These are phyloP conservation scores for Myathropa florea DNA, from an alignment of 2,888 invertebrate species.

Conservation along the genomic window DNA sequence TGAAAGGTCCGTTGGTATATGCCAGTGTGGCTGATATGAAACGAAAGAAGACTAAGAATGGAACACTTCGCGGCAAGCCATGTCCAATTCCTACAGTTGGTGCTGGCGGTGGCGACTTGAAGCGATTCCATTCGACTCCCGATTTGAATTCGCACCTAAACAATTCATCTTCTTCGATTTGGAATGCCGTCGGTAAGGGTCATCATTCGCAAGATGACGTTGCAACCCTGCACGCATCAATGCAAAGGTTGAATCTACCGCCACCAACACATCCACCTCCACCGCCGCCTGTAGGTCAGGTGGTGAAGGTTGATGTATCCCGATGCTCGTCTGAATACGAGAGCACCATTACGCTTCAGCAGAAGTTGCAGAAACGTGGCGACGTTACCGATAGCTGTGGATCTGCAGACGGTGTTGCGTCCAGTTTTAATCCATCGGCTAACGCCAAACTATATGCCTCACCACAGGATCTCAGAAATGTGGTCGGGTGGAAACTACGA, in stretches of 20 bases:
- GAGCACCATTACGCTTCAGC: slow-evolving; percentile 79
- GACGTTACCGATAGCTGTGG: slow-evolving; percentile 74
- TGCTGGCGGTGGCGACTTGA: slow-evolving; percentile 81
- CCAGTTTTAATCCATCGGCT: slow-evolving; percentile 93
- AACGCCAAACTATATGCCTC: slow-evolving; percentile 94
- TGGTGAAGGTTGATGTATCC: slow-evolving; percentile 86
- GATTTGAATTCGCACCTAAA: slow-evolving; percentile 85
- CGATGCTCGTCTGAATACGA: slow-evolving; percentile 80
- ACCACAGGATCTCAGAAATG: slow-evolving; percentile 90
- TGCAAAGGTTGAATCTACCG: slow-evolving; percentile 83
- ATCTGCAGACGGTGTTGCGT: slow-evolving; percentile 83
- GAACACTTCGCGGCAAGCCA: slow-evolving; percentile 80
- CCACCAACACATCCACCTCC: slow-evolving; percentile 92
- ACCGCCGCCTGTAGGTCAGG: slow-evolving; percentile 88
- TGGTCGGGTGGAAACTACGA: slow-evolving; percentile 83
- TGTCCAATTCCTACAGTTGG: slow-evolving; percentile 79
- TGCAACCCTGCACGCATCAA: slow-evolving; percentile 81
- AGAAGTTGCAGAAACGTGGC: slow-evolving; percentile 78
- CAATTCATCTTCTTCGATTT: slow-evolving; percentile 79
- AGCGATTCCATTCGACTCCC: slow-evolving; percentile 95
- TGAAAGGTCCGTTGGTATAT: slow-evolving; percentile 87
- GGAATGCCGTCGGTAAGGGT: slow-evolving; percentile 80
- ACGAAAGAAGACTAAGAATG: slow-evolving; percentile 83
- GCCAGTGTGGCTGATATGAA: slow-evolving; percentile 98
- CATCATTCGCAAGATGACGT: slow-evolving; percentile 89